Conservation (phyloP, 2,888 invertebrate genomes). For the Epinotia nisella region DNA sequence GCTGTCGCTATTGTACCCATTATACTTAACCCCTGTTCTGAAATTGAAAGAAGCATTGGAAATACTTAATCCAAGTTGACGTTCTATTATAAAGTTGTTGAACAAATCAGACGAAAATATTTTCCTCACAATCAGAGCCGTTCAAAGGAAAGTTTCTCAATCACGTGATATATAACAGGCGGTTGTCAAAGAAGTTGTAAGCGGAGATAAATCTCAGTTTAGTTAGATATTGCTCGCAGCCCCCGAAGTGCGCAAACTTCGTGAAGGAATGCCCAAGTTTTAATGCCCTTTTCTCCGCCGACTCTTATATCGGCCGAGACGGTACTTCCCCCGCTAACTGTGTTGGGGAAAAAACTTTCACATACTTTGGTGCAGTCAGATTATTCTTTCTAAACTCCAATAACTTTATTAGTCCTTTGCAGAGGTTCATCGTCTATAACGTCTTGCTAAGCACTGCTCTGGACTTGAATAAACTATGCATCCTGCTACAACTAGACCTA, state of each 20-base stretch:
- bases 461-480: not conserved
- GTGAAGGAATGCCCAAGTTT: slow-evolving; percentile 73
- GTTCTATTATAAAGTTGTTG: slow-evolving; percentile 37
- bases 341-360: slow-evolving; percentile 30
- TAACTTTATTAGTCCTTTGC: slow-evolving; percentile 25
- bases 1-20: not conserved
- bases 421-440: not conserved
- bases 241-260: slow-evolving; percentile 61
- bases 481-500: not conserved
- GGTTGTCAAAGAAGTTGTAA: slow-evolving; percentile 72
- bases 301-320: slow-evolving; percentile 68
- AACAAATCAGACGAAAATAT: slow-evolving; percentile 38
- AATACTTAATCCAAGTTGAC: slow-evolving; percentile 7
- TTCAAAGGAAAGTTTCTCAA: slow-evolving; percentile 62
- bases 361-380: slow-evolving; percentile 29
- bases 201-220: slow-evolving; percentile 76
- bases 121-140: slow-evolving; percentile 43
- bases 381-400: slow-evolving; percentile 24
- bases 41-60: slow-evolving; percentile 22
- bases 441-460: not conserved
- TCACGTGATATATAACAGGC: slow-evolving; percentile 66
- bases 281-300: slow-evolving; percentile 71
- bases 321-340: slow-evolving; percentile 59
- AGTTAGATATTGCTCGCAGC: slow-evolving; percentile 69
- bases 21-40: not conserved